phyloP scores from a whole-genome alignment of 35 echinoderm and acorn worm species.

The Ophioderma brevispina region DNA sequence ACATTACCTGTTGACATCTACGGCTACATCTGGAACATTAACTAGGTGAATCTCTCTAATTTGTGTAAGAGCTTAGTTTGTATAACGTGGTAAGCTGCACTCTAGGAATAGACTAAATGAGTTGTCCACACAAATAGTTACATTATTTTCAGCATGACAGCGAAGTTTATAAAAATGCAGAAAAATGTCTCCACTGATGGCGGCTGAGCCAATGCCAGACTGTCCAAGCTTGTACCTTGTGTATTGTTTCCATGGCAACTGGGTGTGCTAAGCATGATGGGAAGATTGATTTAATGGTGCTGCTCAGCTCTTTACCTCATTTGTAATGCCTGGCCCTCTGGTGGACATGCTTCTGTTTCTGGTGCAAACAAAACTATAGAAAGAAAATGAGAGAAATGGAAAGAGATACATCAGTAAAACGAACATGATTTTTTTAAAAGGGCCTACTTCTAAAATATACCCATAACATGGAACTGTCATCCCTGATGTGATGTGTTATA shows the following conservation, averaged over 20 bases:
- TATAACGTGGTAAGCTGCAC: not conserved
- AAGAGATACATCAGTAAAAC: too few species aligned
- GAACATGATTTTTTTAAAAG: too few species aligned
- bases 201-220: not conserved
- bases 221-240: not conserved
- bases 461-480: too few species aligned
- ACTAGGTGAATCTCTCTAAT: too few species aligned
- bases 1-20: too few species aligned
- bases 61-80: not conserved
- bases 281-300: too few species aligned
- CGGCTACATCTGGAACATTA: too few species aligned
- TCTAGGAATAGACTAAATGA: not conserved
- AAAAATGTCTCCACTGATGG: not conserved
- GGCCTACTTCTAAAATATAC: too few species aligned
- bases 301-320: slow-evolving; percentile 1
- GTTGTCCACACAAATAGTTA: not conserved
- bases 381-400: not conserved
- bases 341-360: not conserved
- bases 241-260: not conserved
- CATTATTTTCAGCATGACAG: not conserved
- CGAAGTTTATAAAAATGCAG: not conserved
- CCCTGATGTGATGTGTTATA: too few species aligned
- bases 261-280: not conserved
- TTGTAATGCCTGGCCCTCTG: not conserved
- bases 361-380: not conserved